These are phyloP conservation scores for Crocidura indochinensis DNA, from an alignment of 2,797 vertebrate genomes.

Conservation along the genomic window DNA sequence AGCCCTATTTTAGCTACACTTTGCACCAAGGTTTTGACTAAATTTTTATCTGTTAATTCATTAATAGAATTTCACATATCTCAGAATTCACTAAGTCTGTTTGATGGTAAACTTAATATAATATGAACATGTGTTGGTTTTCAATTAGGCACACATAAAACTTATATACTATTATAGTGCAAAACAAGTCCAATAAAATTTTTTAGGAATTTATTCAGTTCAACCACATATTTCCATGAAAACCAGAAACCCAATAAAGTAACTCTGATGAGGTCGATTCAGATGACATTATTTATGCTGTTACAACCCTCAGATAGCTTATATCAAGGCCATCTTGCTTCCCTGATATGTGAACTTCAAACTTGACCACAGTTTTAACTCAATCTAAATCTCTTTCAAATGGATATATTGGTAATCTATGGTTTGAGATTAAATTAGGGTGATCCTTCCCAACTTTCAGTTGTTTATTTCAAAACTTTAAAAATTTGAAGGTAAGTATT, in stretches of 20 bases:
- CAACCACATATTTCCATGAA: background rate
- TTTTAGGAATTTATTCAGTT: background rate
- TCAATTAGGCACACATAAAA: too few relatives aligned
- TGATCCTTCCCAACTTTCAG: background rate
- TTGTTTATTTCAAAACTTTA: slow-evolving; percentile 18
- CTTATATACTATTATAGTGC: too few relatives aligned
- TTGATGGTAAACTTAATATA: too few relatives aligned
- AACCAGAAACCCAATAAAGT: slow-evolving; percentile 33
- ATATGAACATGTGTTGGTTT: too few relatives aligned
- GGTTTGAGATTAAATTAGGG: slow-evolving; percentile 1
- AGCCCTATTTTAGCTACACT: background rate
- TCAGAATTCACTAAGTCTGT: background rate
- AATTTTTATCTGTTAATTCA: background rate
- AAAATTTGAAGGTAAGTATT: slow-evolving; percentile 24
- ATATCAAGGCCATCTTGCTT: background rate
- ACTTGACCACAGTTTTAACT: background rate
- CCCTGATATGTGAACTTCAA: background rate
- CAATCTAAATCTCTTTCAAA: background rate
- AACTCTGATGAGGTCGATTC: background rate
- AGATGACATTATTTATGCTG: background rate
- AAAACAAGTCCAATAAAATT: too few relatives aligned
- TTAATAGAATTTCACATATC: slow-evolving; percentile 31
- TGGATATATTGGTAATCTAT: background rate
- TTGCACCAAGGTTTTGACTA: slow-evolving; percentile 13
- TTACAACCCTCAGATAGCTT: background rate